phyloP scores from a whole-genome alignment of 2,797 vertebrate genomes.

The Babyrousa celebensis region DNA sequence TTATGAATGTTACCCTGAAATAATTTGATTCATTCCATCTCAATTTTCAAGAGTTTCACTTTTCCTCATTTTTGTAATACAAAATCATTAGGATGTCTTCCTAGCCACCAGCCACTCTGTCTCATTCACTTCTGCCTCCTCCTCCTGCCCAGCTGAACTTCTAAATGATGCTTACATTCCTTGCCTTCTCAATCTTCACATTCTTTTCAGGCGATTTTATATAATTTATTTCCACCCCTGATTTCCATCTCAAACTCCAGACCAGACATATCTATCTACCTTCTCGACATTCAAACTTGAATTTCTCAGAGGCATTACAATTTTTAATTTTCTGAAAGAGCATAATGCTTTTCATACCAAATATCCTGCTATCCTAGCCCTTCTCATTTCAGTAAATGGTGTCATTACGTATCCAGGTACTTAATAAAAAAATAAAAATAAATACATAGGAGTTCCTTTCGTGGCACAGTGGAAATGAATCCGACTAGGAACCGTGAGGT shows the following conservation, averaged over 20 bases:
- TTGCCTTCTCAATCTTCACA: not conserved
- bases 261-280: not conserved
- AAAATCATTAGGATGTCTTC: not conserved
- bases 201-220: not conserved
- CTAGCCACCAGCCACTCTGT: not conserved
- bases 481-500: too few species aligned
- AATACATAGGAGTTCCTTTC: not conserved
- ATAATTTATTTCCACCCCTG: not conserved
- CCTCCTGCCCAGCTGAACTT: not conserved
- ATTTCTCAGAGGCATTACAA: not conserved
- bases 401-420: not conserved
- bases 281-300: not conserved
- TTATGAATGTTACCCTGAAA: not conserved
- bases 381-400: not conserved
- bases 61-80: not conserved
- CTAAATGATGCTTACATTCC: too few species aligned
- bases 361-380: not conserved
- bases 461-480: too few species aligned
- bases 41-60: not conserved
- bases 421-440: not conserved
- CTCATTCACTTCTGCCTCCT: not conserved
- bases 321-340: not conserved
- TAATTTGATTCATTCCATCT: not conserved
- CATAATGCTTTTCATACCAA: not conserved
- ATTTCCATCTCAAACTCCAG: not conserved